Conservation (phyloP, 2,888 invertebrate genomes). For the Trimorus sp. region DNA sequence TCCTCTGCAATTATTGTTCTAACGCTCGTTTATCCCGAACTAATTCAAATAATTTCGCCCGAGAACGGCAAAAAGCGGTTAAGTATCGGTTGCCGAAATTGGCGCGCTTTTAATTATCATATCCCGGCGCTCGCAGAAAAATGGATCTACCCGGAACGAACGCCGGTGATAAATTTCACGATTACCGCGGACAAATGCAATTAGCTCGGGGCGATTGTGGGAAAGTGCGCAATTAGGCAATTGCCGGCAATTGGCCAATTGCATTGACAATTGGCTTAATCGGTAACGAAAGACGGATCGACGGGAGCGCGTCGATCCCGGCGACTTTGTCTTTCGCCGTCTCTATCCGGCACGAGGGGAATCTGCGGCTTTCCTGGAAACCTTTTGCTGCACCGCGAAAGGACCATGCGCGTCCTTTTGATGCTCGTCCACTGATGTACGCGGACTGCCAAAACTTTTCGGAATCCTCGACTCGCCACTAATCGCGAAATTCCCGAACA, state of each 20-base stretch:
- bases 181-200: slow-evolving; percentile 78
- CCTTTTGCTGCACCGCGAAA: slow-evolving; percentile 67
- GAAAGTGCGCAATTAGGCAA: slow-evolving; percentile 76
- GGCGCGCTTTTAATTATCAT: slow-evolving; percentile 41
- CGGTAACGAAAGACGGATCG: slow-evolving; percentile 58
- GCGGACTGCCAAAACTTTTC: slow-evolving; percentile 59
- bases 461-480: slow-evolving; percentile 62
- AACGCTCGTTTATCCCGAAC: slow-evolving; percentile 48
- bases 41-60: slow-evolving; percentile 36
- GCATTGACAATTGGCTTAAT: slow-evolving; percentile 68
- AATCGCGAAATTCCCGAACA: slow-evolving; percentile 59
- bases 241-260: slow-evolving; percentile 78
- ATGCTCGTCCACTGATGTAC: slow-evolving; percentile 45
- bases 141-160: slow-evolving; percentile 21
- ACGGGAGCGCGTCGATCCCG: slow-evolving; percentile 53
- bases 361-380: slow-evolving; percentile 71
- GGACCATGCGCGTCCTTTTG: slow-evolving; percentile 54
- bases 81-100: slow-evolving; percentile 33
- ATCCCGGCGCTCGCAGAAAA: slow-evolving; percentile 11
- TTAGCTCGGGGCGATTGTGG: slow-evolving; percentile 75
- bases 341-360: slow-evolving; percentile 32
- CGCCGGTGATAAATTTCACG: slow-evolving; percentile 77
- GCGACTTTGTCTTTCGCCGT: slow-evolving; percentile 41
- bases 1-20: slow-evolving; percentile 42
- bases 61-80: slow-evolving; percentile 23